Evolutionary conservation across 2,797 vertebrate genomes (phyloP), one percentile per base, ranked within the genome.

Genomic region (Gadopsis bispinosus): DNA sequence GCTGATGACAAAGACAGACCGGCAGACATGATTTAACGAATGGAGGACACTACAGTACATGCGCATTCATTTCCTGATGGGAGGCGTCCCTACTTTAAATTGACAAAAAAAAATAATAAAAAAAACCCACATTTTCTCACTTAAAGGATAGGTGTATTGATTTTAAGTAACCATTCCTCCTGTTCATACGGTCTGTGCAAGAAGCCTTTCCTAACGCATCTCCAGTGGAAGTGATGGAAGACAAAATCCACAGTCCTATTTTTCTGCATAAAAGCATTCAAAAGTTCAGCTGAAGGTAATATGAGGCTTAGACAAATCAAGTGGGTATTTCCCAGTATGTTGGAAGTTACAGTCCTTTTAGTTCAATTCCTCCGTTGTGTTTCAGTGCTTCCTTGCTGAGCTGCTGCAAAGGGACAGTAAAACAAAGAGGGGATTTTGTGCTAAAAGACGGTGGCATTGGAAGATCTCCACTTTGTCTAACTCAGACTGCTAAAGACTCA

Each of bases 1-100:
- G 76, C 80, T 29, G 84, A 84, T 84, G 86, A 88, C 81, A 85
- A 73, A 87, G 83, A 81, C 84, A 79, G 72, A 80, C 76, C 48
- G 67, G 62, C 73, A 70, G 83, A 77, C 69, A 75, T 41, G 69
- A 50, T 86, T 92, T 90, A 85, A 87, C 73, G 62, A 81, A 81
- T 8, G 73, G 47, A 59, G 47, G 67, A 82, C 35, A 65, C 22
- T 16, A 20, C 53, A 37, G 47, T 35, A 47, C 74, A 75, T 9
- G 56, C 3, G 3, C 41, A 11, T 63, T 59, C 16, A 39, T 43
- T 69, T 16, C 43, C 33, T 60, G 14, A 67, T 55, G 10, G 20
- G 7, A 63, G 35, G 45, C 47, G 69, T 79, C 39, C 5, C 12
- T 17, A 19, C 50, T 39, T 54, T 61, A 14, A 63, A 77, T 14